Percentiles rank a stretch among this genome's conserved stretches.
phyloP scores from a whole-genome alignment of 2,797 vertebrate species.

The Ceryle rudis region DNA sequence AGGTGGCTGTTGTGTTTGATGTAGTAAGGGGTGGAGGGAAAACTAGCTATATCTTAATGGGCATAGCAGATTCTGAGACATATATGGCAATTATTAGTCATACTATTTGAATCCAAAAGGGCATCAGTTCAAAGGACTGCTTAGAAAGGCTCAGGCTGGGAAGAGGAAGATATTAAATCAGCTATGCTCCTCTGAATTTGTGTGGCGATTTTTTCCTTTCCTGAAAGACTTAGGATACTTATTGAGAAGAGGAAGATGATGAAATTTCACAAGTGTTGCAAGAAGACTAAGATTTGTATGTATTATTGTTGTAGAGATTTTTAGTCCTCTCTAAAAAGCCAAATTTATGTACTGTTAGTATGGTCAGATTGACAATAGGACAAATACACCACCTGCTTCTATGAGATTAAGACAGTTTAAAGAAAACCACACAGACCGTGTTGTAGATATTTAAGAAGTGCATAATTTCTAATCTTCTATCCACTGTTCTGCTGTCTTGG shows the following conservation, averaged over 20 bases:
- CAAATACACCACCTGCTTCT: neutral
- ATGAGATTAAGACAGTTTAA: slow-evolving; percentile 42
- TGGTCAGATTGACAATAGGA: neutral
- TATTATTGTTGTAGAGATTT: neutral
- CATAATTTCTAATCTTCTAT: slow-evolving; percentile 10
- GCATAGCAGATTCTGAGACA: slow-evolving; percentile 11
- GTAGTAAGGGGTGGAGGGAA: neutral
- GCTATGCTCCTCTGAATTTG: neutral
- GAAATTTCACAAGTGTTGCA: neutral
- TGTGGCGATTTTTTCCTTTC: neutral
- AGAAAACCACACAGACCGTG: neutral
- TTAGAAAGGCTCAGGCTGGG: neutral
- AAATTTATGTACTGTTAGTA: neutral
- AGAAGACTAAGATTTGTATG: neutral
- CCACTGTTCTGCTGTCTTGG: neutral
- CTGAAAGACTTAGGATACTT: neutral
- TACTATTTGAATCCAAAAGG: slow-evolving; percentile 37
- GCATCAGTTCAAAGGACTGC: neutral
- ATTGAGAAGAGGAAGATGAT: neutral
- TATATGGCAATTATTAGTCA: slow-evolving; percentile 33
- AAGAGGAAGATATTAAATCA: slow-evolving; percentile 21
- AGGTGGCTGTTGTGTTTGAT: slow-evolving; percentile 13
- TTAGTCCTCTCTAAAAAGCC: neutral
- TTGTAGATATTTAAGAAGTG: slow-evolving; percentile 6
- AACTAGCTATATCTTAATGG: neutral